Conservation (phyloP, 2,888 invertebrate genomes). For the Lamellibrachia satsuma region DNA sequence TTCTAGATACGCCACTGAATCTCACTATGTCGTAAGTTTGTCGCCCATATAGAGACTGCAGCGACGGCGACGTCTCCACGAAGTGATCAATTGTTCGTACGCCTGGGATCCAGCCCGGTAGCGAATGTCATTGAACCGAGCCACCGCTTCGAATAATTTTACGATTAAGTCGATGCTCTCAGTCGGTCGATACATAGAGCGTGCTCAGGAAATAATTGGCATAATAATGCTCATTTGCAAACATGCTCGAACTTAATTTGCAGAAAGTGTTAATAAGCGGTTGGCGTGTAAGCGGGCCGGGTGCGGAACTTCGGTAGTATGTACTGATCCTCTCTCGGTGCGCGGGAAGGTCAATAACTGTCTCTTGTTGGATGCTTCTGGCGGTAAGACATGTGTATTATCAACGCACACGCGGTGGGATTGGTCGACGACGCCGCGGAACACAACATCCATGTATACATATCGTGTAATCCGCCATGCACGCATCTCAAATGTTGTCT, state of each 20-base stretch:
- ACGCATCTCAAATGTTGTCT: background rate
- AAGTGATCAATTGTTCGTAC: background rate
- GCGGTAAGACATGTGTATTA: background rate
- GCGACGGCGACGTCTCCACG: background rate
- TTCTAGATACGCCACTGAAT: background rate
- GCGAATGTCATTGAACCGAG: background rate
- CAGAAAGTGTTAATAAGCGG: background rate
- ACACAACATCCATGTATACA: background rate
- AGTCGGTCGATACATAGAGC: background rate
- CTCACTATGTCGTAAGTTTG: background rate
- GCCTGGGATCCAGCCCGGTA: no score
- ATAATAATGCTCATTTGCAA: conserved; percentile 17
- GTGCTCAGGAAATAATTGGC: conserved; percentile 3
- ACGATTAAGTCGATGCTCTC: background rate
- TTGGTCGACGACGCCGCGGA: background rate
- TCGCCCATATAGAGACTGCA: background rate
- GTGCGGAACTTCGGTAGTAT: background rate
- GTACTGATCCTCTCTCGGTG: background rate
- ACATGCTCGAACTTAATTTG: conserved; percentile 13
- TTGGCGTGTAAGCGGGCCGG: background rate
- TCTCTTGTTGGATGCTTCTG: background rate
- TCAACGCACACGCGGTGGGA: background rate
- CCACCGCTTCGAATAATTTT: background rate
- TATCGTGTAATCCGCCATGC: background rate
- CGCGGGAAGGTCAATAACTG: background rate